Base-by-base conservation (phyloP, 2,113 vertebrate genomes). In the Apus apus region DNA sequence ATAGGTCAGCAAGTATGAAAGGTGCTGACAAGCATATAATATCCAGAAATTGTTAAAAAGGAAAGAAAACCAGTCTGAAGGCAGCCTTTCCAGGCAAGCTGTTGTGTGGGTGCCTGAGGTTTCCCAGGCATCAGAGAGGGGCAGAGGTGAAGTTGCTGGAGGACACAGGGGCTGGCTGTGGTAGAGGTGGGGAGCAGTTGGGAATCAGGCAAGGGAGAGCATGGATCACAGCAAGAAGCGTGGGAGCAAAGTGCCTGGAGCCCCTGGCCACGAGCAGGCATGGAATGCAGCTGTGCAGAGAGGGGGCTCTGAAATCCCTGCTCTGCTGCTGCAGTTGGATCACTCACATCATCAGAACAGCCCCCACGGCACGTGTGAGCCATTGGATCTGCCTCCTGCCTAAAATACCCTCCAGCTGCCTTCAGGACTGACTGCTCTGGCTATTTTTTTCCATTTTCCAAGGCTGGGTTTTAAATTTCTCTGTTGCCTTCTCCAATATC, bases 1-100 rank as follows among this genome's bases (percentile, higher is more conserved):
- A 50, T 8, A 92, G 78, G 27, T 83, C 94, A 94, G 94, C 90
- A 20, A 65, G 23, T 46, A 21, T 85, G 94, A 53, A 50, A 94
- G 76, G 83, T 94, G 94, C 94, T 95, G 96, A 89, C 76, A 62
- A 40, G 86, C 89, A 50, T 19, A 18, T 83, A 68, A 51, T 9
- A 68, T 23, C 93, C 77, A 18, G 68, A 50, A 51, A 40, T 83
- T 66, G 83, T 70, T 89, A 13, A 57, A 72, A 67, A 27, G 20
- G 10, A 4, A 2, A 1, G 19, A 46, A 56, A 40, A 34, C 26
- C 5, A 53, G 8, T 21, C 58, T 58, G 34, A 13, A 48, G 61
- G 6, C 2, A 2, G 15, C 8, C 17, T 66, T 26, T 77, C 32
- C 32, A 6, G 5, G 40, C 2, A 2, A 10, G 66, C 34, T 16